Percentiles rank a stretch among this genome's conserved stretches.
Conservation (phyloP, 1,140 invertebrate species). For the Sycophaga agraensis region DNA sequence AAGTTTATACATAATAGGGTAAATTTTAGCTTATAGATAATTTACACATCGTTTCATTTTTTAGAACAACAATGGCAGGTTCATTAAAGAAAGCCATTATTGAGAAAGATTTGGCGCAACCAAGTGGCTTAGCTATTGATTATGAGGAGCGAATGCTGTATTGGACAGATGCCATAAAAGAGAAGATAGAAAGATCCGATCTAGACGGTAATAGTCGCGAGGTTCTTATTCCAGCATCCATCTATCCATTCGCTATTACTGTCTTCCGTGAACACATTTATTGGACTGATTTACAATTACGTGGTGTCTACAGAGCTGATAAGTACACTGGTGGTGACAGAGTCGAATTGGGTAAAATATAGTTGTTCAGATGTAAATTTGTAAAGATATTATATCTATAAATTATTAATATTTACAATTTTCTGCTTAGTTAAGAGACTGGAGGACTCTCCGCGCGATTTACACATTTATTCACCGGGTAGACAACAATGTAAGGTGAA, state of each 20-base stretch:
- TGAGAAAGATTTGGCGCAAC: slow-evolving; percentile 88
- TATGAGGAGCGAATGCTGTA: slow-evolving; percentile 94
- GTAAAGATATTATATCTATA: no score
- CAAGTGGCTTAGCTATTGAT: slow-evolving; percentile 94
- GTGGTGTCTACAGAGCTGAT: slow-evolving; percentile 93
- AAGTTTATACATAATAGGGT: no score
- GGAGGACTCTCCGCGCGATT: slow-evolving; percentile 87
- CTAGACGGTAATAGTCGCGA: slow-evolving; percentile 80
- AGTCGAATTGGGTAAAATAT: slow-evolving; percentile 75
- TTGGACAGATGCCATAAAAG: slow-evolving; percentile 96
- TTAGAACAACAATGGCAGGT: slow-evolving; percentile 92
- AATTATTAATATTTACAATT: neutral
- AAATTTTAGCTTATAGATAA: neutral
- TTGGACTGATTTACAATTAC: slow-evolving; percentile 93
- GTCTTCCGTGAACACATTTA: slow-evolving; percentile 92
- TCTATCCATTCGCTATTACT: slow-evolving; percentile 95
- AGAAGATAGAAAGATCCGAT: slow-evolving; percentile 94
- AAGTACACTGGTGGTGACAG: slow-evolving; percentile 96
- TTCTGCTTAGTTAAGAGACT: slow-evolving; percentile 72
- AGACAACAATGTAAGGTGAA: slow-evolving; percentile 82
- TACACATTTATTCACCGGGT: slow-evolving; percentile 82
- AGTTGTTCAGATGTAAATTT: no score
- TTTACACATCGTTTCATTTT: neutral
- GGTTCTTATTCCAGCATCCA: slow-evolving; percentile 83
- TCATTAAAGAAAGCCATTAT: slow-evolving; percentile 88